These are phyloP conservation scores for Semibalanus balanoides DNA, from an alignment of 1,140 invertebrate species.

Conservation along the genomic window DNA sequence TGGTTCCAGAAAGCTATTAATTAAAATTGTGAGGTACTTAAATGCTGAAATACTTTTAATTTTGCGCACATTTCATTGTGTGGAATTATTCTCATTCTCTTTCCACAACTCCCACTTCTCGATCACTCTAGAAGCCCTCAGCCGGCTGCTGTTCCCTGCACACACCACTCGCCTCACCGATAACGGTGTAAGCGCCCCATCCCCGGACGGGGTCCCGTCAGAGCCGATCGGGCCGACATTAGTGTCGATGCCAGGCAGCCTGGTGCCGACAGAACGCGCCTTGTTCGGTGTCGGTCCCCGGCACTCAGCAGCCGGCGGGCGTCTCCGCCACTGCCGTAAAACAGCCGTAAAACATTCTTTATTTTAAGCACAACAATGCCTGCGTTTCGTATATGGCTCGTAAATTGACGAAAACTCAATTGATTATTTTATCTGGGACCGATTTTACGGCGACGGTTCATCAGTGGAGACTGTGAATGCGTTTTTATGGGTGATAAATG, in stretches of 20 bases:
- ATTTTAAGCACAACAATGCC: neutral
- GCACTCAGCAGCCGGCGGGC: neutral
- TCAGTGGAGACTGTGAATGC: neutral
- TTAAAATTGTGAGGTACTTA: no score
- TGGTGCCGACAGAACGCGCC: no score
- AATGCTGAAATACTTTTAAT: no score
- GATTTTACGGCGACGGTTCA: neutral
- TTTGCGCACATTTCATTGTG: no score
- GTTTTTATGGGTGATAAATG: neutral
- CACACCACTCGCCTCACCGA: no score
- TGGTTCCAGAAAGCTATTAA: no score
- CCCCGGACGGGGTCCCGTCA: no score
- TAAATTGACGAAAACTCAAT: neutral
- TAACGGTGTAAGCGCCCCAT: no score
- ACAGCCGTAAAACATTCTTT: neutral
- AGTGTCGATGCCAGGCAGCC: neutral
- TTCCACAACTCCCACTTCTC: no score
- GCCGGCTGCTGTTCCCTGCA: no score
- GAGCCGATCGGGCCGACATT: neutral
- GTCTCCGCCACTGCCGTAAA: neutral
- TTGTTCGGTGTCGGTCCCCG: neutral
- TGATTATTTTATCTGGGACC: neutral
- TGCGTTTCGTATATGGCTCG: neutral
- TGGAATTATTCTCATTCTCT: no score
- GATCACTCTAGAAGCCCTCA: no score